These are phyloP conservation scores for Parnassius orleans DNA, from an alignment of 2,888 invertebrate species.

Conservation along the genomic window DNA sequence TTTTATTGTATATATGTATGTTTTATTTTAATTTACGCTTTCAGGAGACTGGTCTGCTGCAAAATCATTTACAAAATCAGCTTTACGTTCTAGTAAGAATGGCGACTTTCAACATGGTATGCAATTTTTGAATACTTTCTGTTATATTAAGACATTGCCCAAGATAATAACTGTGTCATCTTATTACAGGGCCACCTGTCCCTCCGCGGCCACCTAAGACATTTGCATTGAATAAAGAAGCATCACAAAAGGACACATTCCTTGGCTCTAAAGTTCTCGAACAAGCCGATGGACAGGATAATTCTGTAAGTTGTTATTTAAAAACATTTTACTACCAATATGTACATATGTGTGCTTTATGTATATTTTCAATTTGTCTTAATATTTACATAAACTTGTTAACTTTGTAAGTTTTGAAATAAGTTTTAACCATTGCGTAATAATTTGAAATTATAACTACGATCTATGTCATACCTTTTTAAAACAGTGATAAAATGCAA, in stretches of 20 bases:
- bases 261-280: slow-evolving; percentile 56
- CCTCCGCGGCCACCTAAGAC: slow-evolving; percentile 91
- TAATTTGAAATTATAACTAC: no score
- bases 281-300: slow-evolving; percentile 44
- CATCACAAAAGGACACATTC: slow-evolving; percentile 46
- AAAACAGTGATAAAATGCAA: no score
- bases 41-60: slow-evolving; percentile 58
- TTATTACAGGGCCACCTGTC: slow-evolving; percentile 72
- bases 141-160: not conserved
- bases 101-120: slow-evolving; percentile 51
- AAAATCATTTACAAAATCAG: slow-evolving; percentile 60
- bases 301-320: slow-evolving; percentile 41
- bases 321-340: no score
- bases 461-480: no score
- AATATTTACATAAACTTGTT: no score
- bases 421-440: no score
- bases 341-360: no score
- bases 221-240: slow-evolving; percentile 64
- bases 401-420: no score
- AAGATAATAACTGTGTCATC: not conserved
- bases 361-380: no score
- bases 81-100: slow-evolving; percentile 43
- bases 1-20: not conserved
- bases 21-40: slow-evolving; percentile 32
- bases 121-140: slow-evolving; percentile 21